A percentile compares a stretch with the other conserved stretches of the same genome.
Conservation (phyloP, 2,888 invertebrate genomes). For the Tinea semifulvella region DNA sequence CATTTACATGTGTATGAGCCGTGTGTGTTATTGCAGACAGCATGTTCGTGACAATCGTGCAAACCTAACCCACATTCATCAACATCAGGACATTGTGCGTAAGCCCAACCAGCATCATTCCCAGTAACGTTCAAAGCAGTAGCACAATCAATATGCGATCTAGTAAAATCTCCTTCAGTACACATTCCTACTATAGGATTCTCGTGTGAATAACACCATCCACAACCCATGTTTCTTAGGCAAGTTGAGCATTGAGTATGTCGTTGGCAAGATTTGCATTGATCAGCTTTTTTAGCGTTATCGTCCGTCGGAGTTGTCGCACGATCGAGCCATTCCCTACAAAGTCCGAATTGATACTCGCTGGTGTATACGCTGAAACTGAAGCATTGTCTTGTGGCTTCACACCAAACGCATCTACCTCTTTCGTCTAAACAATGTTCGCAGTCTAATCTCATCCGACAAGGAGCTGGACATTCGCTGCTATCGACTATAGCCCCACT, state of each 20-base stretch:
- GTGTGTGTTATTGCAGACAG: constrained; percentile 91
- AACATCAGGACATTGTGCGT: constrained; percentile 91
- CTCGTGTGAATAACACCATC: constrained; percentile 91
- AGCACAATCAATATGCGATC: constrained; percentile 77
- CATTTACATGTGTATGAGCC: constrained; percentile 92
- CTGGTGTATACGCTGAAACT: constrained; percentile 96
- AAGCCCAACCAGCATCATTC: constrained; percentile 85
- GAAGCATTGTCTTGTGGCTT: constrained; percentile 90
- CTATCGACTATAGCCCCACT: constrained; percentile 71
- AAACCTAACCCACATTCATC: constrained; percentile 91
- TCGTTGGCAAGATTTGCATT: constrained; percentile 83
- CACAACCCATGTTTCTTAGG: constrained; percentile 85
- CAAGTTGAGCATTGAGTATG: constrained; percentile 82
- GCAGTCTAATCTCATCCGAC: constrained; percentile 79
- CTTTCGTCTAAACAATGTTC: constrained; percentile 84
- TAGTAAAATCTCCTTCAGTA: constrained; percentile 86
- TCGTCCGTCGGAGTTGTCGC: constrained; percentile 61
- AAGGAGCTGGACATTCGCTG: constrained; percentile 81
- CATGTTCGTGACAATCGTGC: constrained; percentile 90
- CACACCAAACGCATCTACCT: constrained; percentile 95
- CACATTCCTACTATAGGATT: constrained; percentile 90
- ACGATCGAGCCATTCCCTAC: constrained; percentile 92
- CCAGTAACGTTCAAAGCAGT: constrained; percentile 70
- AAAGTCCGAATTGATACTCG: constrained; percentile 92
- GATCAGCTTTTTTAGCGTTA: constrained; percentile 57